These are phyloP conservation scores for Drosophila nebulosa DNA, from an alignment of 1,140 invertebrate genomes.

Conservation along the genomic window DNA sequence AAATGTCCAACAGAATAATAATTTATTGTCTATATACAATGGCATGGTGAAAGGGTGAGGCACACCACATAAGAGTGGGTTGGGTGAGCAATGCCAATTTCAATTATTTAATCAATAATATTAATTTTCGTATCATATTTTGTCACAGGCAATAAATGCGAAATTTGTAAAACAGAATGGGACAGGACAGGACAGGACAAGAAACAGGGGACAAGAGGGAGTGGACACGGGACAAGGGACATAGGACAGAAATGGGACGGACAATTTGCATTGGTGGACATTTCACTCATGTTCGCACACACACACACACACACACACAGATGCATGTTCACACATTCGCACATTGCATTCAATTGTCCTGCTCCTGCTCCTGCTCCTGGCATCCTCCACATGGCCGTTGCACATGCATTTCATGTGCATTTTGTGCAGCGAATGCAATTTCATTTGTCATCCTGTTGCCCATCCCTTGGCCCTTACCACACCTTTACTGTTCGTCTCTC, in stretches of 20 bases:
- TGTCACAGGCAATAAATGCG: constrained; percentile 76
- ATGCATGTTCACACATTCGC: constrained; percentile 66
- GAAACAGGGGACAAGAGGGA: neutral
- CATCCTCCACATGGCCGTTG: constrained; percentile 30
- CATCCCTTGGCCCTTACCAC: constrained; percentile 30
- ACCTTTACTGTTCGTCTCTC: neutral
- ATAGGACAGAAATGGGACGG: constrained; percentile 26
- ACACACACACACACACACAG: constrained; percentile 16
- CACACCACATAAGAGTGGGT: neutral
- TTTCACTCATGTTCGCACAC: constrained; percentile 63
- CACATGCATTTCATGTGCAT: constrained; percentile 77
- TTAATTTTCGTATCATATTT: constrained; percentile 81
- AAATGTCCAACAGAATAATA: constrained; percentile 8
- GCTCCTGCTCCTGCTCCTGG: constrained; percentile 14
- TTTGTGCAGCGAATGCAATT: constrained; percentile 75
- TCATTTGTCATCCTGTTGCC: constrained; percentile 52
- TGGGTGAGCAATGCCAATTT: constrained; percentile 58
- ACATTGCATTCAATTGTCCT: constrained; percentile 56
- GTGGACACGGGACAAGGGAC: constrained; percentile 9
- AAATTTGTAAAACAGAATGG: constrained; percentile 72
- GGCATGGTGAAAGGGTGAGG: neutral
- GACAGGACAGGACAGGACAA: constrained; percentile 14
- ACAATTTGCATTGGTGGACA: constrained; percentile 37
- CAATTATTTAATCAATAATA: constrained; percentile 81
- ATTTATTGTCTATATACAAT: neutral